Evolutionary conservation across 2,888 invertebrate genomes (phyloP), one percentile per base, ranked within the genome.

Genomic region (Halictus quadricinctus): DNA sequence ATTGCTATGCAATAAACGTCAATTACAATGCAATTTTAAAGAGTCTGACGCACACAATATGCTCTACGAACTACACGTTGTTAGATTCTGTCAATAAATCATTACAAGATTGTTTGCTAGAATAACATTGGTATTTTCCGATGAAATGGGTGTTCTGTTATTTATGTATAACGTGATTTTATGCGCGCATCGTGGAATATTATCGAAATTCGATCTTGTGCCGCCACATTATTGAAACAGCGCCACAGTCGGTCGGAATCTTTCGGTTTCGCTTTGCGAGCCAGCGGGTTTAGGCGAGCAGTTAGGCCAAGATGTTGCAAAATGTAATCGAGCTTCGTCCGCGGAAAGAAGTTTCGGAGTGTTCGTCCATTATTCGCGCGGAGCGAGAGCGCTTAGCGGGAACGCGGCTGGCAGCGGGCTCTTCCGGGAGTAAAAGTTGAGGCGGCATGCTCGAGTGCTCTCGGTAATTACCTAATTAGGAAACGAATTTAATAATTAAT

Each of bases 401-500:
- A 75, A 70, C 29, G 7, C 46, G 58, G 69, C 69, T 78, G 82
- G 78, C 69, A 74, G 70, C 60, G 43, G 58, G 72, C 66, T 29
- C 69, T 78, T 80, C 72, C 75, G 78, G 54, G 72, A 66, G 69
- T n/a, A 69, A 83, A 85, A 85, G 84, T 84, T 80, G 75, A 76
- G 69, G 78, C 64, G 36, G 80, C 79, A 76, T 83, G 85, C 82
- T 83, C 79, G 88, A 80, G 80, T 75, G 85, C 81, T 79, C 83
- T 58, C 76, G 80, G 88, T 88, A 90, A 90, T 90, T 88, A 87
- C 85, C 84, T 89, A 88, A 90, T 90, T 89, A 89, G 88, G 78
- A 81, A 84, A 86, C 80, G 85, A 90, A 89, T 86, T 89, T 86
- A 90, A 88, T 89, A 88, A 90, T 89, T 90, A 87, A 90, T 89